These are phyloP conservation scores for Pao palembangensis DNA, from an alignment of 2,113 vertebrate genomes.

Conservation along the genomic window DNA sequence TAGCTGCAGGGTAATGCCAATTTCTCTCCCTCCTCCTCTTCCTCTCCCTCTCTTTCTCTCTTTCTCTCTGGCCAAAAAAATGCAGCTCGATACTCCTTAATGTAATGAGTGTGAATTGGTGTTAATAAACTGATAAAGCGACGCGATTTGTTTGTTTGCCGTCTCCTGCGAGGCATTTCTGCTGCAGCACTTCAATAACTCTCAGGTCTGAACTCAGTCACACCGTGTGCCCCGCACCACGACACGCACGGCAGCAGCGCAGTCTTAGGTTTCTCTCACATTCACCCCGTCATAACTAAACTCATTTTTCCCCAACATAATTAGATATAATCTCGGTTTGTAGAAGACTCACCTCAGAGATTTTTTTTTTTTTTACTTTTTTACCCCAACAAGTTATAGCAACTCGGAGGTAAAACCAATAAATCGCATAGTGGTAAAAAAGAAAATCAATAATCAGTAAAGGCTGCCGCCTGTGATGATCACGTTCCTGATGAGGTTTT, in stretches of 20 bases:
- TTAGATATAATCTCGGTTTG: conserved; percentile 2
- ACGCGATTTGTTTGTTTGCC: conserved; percentile 71
- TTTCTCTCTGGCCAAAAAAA: conserved; percentile 64
- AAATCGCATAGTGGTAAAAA: conserved; percentile 30
- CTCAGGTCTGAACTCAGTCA: conserved; percentile 50
- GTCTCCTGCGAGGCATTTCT: conserved; percentile 69
- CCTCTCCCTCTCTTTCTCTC: conserved; percentile 14
- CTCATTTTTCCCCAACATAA: no score
- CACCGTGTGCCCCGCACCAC: conserved; percentile 8
- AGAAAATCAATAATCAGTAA: conserved; percentile 41
- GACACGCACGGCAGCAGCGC: no score
- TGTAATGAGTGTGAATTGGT: conserved; percentile 79
- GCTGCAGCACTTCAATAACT: conserved; percentile 55
- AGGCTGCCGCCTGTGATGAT: conserved; percentile 44
- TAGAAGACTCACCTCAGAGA: no score
- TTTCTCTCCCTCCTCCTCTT: conserved; percentile 3
- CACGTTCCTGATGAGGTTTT: conserved; percentile 53
- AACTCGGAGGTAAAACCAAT: conserved; percentile 32
- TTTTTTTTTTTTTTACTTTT: no score
- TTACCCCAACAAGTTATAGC: conserved; percentile 17
- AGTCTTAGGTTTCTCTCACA: neutral
- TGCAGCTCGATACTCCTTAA: conserved; percentile 75
- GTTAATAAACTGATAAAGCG: conserved; percentile 79
- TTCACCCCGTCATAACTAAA: neutral
- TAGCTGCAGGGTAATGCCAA: conserved; percentile 65